Conservation (phyloP, 2,113 vertebrate genomes). For the Glaucomys volans region DNA sequence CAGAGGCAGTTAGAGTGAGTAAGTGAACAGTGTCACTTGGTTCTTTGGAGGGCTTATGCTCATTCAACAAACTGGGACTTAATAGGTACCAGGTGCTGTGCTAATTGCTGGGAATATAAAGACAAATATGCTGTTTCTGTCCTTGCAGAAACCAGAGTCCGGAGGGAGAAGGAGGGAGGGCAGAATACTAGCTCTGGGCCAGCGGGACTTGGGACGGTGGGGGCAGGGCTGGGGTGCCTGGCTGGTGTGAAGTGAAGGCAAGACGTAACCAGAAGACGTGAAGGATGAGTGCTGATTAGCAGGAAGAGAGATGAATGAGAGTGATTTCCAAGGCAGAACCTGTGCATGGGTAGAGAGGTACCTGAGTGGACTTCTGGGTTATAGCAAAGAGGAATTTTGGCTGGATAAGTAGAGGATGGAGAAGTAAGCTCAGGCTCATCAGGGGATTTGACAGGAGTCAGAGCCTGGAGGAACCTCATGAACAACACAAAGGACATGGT, state of each 20-base stretch:
- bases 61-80: conserved; percentile 21
- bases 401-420: not conserved
- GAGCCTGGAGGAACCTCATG: not conserved
- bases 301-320: not conserved
- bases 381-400: not conserved
- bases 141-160: not conserved
- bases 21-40: not conserved
- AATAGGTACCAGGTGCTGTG: conserved; percentile 49
- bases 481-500: not conserved
- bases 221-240: not conserved
- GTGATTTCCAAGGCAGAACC: not conserved
- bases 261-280: not conserved
- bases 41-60: not conserved
- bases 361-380: not conserved
- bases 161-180: not conserved
- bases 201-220: accelerated
- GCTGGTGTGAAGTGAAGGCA: no score
- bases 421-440: not conserved
- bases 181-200: not conserved
- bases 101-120: conserved; percentile 15
- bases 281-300: not conserved
- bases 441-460: not conserved
- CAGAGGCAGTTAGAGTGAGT: not conserved
- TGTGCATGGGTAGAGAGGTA: not conserved
- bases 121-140: conserved; percentile 46